These are phyloP conservation scores for Scaptomyza graminum DNA, from an alignment of 1,140 invertebrate species.

Conservation along the genomic window DNA sequence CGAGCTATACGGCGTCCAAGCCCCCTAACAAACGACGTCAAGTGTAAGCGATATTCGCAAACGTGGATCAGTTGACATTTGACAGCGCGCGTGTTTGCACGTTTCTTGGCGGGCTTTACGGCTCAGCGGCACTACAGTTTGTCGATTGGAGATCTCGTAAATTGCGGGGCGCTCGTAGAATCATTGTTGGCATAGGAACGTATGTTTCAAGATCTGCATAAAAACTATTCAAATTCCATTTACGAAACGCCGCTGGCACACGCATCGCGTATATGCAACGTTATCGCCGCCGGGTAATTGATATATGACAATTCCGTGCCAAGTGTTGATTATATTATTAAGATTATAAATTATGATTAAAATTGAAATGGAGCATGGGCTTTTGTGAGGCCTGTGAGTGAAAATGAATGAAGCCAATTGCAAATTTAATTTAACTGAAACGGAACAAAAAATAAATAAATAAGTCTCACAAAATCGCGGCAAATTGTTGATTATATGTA, in stretches of 20 bases:
- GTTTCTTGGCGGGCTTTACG: slow-evolving; percentile 44
- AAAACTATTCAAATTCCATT: slow-evolving; percentile 6
- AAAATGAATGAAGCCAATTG: slow-evolving; percentile 5
- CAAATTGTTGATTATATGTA: slow-evolving; percentile 38
- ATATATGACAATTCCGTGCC: slow-evolving; percentile 42
- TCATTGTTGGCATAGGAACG: slow-evolving; percentile 15
- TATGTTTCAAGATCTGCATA: slow-evolving; percentile 5
- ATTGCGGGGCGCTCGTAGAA: slow-evolving; percentile 5
- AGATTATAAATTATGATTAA: slow-evolving; percentile 61
- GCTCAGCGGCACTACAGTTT: slow-evolving; percentile 12
- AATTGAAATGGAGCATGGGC: slow-evolving; percentile 28
- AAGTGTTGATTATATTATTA: slow-evolving; percentile 69
- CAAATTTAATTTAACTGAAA: slow-evolving; percentile 25
- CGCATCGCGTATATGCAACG: slow-evolving; percentile 48
- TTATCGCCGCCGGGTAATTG: slow-evolving; percentile 60
- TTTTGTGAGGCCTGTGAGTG: slow-evolving; percentile 33
- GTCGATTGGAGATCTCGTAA: slow-evolving; percentile 3
- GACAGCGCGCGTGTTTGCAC: slow-evolving; percentile 77
- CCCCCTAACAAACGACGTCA: slow-evolving; percentile 33
- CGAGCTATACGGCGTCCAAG: background rate
- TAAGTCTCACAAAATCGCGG: slow-evolving; percentile 37
- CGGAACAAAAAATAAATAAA: slow-evolving; percentile 26
- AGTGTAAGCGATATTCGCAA: slow-evolving; percentile 79
- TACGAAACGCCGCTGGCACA: slow-evolving; percentile 4
- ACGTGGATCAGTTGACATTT: slow-evolving; percentile 83